Conservation (phyloP, 1,140 invertebrate genomes). For the Elymnias hypermnestra region DNA sequence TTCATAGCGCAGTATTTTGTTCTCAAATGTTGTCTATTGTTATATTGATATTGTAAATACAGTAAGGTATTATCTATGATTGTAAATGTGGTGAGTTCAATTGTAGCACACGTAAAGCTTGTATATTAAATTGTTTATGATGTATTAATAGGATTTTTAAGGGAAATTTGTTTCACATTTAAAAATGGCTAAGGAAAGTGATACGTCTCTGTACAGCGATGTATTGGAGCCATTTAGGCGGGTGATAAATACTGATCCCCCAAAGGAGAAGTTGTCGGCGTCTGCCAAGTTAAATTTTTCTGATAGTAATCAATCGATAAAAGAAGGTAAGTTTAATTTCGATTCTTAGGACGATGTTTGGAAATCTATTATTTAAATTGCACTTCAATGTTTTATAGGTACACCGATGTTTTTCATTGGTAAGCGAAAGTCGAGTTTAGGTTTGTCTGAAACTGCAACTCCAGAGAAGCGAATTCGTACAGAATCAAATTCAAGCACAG, state of each 20-base stretch:
- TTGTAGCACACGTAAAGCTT: too few species aligned
- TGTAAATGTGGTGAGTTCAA: too few species aligned
- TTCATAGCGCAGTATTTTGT: too few species aligned
- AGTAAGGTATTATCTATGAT: too few species aligned
- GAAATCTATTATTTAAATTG: not conserved
- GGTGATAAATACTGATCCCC: constrained; percentile 63
- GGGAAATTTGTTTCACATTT: constrained; percentile 1
- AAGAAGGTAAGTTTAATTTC: constrained; percentile 48
- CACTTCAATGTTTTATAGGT: too few species aligned
- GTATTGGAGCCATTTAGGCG: constrained; percentile 69
- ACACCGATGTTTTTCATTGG: constrained; percentile 42
- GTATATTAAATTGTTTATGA: constrained; percentile 4
- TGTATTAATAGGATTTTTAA: constrained; percentile 8
- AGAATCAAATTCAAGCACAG: constrained; percentile 34
- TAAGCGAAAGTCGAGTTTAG: constrained; percentile 56
- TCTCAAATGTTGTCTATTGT: too few species aligned
- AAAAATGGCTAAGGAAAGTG: constrained; percentile 65
- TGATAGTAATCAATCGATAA: constrained; percentile 62
- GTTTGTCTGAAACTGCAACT: constrained; percentile 28
- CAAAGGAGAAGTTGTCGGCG: constrained; percentile 61
- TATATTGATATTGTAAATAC: too few species aligned
- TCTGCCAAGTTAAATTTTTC: constrained; percentile 64
- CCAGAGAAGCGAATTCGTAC: constrained; percentile 48
- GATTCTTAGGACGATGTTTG: not conserved
- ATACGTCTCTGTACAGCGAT: constrained; percentile 68